phyloP scores from a whole-genome alignment of 2,113 vertebrate genomes.

The Galemys pyrenaicus region DNA sequence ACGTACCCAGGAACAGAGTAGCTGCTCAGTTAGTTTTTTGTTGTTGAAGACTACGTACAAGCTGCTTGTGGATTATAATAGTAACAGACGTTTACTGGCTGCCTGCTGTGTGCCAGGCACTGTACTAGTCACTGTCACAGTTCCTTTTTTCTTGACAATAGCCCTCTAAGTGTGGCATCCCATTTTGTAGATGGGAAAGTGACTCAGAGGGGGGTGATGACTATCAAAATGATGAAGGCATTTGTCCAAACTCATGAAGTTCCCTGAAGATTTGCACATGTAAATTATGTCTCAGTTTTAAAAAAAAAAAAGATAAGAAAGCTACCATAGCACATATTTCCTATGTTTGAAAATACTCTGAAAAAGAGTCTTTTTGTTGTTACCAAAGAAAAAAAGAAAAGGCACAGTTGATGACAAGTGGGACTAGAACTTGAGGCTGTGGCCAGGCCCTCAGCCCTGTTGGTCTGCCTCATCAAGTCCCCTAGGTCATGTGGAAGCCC shows the following conservation, averaged over 20 bases:
- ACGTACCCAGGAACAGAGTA: neutral
- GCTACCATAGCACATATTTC: neutral
- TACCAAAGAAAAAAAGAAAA: neutral
- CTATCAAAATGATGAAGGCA: neutral
- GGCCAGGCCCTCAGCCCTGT: neutral
- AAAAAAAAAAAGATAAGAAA: neutral
- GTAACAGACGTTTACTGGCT: neutral
- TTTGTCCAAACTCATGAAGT: neutral
- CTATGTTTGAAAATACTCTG: neutral
- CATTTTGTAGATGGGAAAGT: neutral
- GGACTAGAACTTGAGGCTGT: neutral
- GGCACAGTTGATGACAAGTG: neutral
- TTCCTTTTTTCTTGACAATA: neutral
- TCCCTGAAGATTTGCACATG: neutral
- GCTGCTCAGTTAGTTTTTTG: neutral
- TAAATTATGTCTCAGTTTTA: neutral
- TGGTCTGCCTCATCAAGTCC: neutral
- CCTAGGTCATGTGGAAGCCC: neutral
- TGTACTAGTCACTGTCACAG: neutral
- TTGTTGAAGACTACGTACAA: neutral
- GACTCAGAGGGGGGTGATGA: neutral
- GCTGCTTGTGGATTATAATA: neutral
- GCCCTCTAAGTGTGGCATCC: neutral
- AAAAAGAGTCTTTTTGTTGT: neutral
- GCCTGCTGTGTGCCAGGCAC: neutral